Evolutionary conservation across 2,113 vertebrate species (phyloP), one percentile per base, ranked within the genome.

Genomic region (Psammodynastes pulverulentus): DNA sequence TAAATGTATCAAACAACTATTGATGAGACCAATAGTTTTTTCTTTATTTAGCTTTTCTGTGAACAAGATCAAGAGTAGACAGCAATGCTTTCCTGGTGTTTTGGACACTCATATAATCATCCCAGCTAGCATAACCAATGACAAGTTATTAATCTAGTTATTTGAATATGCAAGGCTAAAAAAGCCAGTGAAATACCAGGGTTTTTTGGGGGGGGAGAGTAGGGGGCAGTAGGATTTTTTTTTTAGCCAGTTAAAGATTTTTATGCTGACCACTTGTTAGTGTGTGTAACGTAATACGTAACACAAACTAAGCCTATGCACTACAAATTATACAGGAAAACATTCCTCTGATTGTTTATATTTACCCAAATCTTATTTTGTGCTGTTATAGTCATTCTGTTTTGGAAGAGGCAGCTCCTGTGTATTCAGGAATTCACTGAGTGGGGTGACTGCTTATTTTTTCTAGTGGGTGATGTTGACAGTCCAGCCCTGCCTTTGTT

Each of bases 401-500:
- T 86, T 58, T 23, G 17, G 87, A 84, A 51, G 26, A 49, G 13
- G 53, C 43, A 88, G 51, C 23, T 46, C 34, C 26, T 23, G 29
- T 29, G 84, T 43, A 43, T 89, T 53, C 56, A 90, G 58, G 58
- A 58, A 91, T 87, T 89, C 52, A 56, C 84, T 87, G n/a, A 45
- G 26, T 5, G 1, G 91, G 89, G 86, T n/a, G 52, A 29, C 29
- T 86, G 26, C 58, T n/a, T 91, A 43, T 91, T 54, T 56, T 46
- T 86, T 94, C 54, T 90, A 5, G 23, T 43, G 54, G 88, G 58
- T 96, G 48, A 92, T 87, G 93, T 92, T 5, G 4, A 79, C 29
- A 92, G 95, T 87, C 94, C 43, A 24, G 92, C 45, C 62, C 15
- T 90, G 26, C 94, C 96, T 97, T 96, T 97, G 95, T 98, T 97